Base-by-base conservation (phyloP, 2,888 invertebrate genomes). In the Mystacides longicornis region DNA sequence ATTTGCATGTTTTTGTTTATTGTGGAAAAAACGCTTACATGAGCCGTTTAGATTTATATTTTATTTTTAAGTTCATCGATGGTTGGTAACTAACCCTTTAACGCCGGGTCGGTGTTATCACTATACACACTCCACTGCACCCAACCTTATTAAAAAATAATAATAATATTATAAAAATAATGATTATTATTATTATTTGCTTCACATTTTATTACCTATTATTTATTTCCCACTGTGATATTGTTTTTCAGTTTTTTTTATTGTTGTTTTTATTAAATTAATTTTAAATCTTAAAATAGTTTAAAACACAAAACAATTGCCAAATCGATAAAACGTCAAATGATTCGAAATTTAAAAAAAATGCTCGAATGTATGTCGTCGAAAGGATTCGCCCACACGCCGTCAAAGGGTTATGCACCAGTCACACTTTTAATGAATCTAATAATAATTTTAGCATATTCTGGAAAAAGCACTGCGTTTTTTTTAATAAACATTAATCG, bases 61-160 rank as follows among this genome's bases (percentile, higher is more conserved):
- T 58, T 56, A 33, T 49, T 27, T 59, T n/a, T 48, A 56, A 60
- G 56, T 58, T 58, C 58, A 60, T 56, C 61, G 48, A 49, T 56
- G 37, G 16, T 52, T 56, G 62, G 58, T 60, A 60, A 60, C 60
- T 60, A 60, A 62, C 62, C 60, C 62, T 62, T 60, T 60, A 55
- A 60, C 62, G 62, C 55, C 60, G 60, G 62, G 59, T 51, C 59
- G 60, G 55, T 37, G 37, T 37, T 37, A 37, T 37, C 37, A 37
- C 37, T 37, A 37, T 37, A 37, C 37, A 52, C 33, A 53, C 55
- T 57, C 60, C 57, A 59, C 55, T 57, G 51, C 57, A 57, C 51
- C 48, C 51, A 45, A 51, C n/a, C 37, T 37, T 37, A 37, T 27
- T 11, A 7, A 11, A 7, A 37, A 37, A n/a, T 7, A 37, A 37